A percentile compares a stretch with the other conserved stretches of the same genome.
These are phyloP conservation scores for Wiebesia pumilae DNA, from an alignment of 1,140 invertebrate species.

Conservation along the genomic window DNA sequence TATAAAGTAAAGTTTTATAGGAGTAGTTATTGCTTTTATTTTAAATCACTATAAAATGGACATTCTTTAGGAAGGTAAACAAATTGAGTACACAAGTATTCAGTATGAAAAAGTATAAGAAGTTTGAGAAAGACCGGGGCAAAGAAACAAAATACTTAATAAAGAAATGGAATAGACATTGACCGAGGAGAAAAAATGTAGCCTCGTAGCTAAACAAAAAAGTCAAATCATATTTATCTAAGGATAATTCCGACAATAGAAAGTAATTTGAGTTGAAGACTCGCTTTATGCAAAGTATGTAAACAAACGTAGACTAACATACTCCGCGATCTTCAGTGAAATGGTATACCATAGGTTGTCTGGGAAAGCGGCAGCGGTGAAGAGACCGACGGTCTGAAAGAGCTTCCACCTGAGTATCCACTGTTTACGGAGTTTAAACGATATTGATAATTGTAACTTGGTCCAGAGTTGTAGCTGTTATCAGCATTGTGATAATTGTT, in stretches of 20 bases:
- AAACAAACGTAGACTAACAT: neutral
- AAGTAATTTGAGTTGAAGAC: neutral
- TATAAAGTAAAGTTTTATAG: too few relatives aligned
- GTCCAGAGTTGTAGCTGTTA: slow-evolving; percentile 68
- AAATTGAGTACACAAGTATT: too few relatives aligned
- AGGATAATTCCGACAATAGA: neutral
- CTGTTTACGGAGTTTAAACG: slow-evolving; percentile 75
- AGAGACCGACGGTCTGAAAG: slow-evolving; percentile 60
- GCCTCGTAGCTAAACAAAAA: neutral
- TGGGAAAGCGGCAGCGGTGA: slow-evolving; percentile 67
- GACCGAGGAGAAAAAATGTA: too few relatives aligned
- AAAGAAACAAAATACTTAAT: too few relatives aligned
- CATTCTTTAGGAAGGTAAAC: too few relatives aligned
- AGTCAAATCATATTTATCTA: neutral
- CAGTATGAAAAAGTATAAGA: too few relatives aligned
- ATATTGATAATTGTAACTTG: slow-evolving; percentile 68
- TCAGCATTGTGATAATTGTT: slow-evolving; percentile 61
- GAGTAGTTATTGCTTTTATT: too few relatives aligned
- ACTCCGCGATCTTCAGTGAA: slow-evolving; percentile 66
- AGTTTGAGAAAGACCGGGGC: too few relatives aligned
- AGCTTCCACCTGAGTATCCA: slow-evolving; percentile 69
- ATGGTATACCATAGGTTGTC: slow-evolving; percentile 76
- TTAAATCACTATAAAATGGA: too few relatives aligned
- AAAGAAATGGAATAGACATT: too few relatives aligned
- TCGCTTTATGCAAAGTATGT: neutral